Conservation (phyloP, 2,113 vertebrate species). For the Excalfactoria chinensis region DNA sequence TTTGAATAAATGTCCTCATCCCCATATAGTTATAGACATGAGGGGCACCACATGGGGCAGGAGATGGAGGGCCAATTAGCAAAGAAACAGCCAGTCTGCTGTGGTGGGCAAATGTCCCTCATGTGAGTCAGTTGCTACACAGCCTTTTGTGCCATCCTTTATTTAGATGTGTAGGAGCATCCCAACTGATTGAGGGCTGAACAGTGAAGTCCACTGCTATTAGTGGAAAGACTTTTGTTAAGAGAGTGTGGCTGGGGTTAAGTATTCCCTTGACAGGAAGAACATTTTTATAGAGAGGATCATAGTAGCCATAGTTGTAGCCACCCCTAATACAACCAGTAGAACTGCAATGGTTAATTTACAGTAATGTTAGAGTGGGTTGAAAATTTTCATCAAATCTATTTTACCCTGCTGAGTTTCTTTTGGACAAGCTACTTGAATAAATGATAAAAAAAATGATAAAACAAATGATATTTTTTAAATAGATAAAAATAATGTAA, state of each 20-base stretch:
- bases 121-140: background rate
- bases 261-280: background rate
- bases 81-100: background rate
- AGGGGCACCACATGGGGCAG: background rate
- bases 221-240: background rate
- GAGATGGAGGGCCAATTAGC: background rate
- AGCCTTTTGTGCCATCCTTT: background rate
- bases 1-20: background rate
- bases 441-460: background rate
- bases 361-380: background rate
- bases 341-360: background rate
- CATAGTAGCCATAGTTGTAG: background rate
- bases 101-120: background rate
- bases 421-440: background rate
- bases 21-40: background rate
- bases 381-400: background rate
- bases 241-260: background rate
- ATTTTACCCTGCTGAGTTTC: background rate
- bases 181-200: background rate
- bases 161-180: background rate
- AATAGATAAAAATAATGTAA: background rate
- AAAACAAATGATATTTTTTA: background rate
- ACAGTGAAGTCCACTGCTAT: background rate
- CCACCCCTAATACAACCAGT: background rate
- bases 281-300: background rate